Conservation (phyloP, 2,797 vertebrate genomes). For the Neosilurus mollespiculum region DNA sequence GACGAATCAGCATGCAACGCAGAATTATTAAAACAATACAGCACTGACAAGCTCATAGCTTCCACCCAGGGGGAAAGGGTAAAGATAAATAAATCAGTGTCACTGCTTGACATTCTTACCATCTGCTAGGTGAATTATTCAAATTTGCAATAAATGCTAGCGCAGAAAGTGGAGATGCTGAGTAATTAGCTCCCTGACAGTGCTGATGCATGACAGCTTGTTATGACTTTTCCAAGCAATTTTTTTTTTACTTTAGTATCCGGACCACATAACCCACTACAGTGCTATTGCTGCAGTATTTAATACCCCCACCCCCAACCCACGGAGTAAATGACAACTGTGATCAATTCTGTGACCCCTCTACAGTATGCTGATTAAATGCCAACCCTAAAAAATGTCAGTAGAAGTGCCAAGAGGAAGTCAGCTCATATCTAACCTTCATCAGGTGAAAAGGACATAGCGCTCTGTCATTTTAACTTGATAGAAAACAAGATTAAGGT, state of each 20-base stretch:
- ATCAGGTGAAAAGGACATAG: conserved; percentile 44
- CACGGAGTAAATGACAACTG: conserved; percentile 68
- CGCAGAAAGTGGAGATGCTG: conserved; percentile 76
- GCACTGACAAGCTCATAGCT: conserved; percentile 72
- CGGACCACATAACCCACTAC: conserved; percentile 13
- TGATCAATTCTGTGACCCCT: conserved; percentile 65
- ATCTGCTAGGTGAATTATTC: conserved; percentile 85
- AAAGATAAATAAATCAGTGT: conserved; percentile 82
- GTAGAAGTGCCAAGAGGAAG: conserved; percentile 42
- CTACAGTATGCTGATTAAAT: conserved; percentile 67
- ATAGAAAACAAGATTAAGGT: conserved; percentile 35
- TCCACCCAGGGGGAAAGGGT: conserved; percentile 70
- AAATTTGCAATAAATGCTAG: conserved; percentile 84
- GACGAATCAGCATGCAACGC: conserved; percentile 38
- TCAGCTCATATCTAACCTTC: conserved; percentile 43
- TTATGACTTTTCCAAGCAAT: conserved; percentile 62
- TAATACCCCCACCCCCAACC: conserved; percentile 31
- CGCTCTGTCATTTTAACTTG: conserved; percentile 40
- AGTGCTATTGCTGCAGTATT: conserved; percentile 42
- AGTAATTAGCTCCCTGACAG: conserved; percentile 81
- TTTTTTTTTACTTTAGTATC: conserved; percentile 40
- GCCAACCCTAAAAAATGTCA: conserved; percentile 74
- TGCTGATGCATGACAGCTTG: conserved; percentile 75
- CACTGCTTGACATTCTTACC: conserved; percentile 82
- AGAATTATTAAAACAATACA: conserved; percentile 77